Conservation (phyloP, 2,888 invertebrate genomes). For the Philonicus albiceps region DNA sequence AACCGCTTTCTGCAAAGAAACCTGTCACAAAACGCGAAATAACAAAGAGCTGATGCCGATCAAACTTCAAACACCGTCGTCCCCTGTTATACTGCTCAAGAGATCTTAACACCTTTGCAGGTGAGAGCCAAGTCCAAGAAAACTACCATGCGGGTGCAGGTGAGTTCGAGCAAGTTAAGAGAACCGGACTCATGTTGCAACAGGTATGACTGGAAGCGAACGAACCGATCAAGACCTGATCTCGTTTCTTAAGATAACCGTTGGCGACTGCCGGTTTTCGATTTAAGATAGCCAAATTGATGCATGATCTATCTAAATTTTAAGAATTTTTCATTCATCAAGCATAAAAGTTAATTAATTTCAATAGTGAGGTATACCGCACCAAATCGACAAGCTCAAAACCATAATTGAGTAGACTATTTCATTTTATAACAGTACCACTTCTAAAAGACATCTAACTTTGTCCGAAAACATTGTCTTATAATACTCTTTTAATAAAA, state of each 20-base stretch:
- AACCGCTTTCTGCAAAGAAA: background rate
- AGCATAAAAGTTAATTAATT: too few relatives aligned
- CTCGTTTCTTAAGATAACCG: background rate
- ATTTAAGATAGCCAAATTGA: background rate
- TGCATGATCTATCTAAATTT: too few relatives aligned
- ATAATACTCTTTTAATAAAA: too few relatives aligned
- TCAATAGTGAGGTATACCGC: too few relatives aligned
- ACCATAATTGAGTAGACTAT: too few relatives aligned
- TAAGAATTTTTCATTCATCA: background rate
- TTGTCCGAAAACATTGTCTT: too few relatives aligned
- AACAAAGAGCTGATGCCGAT: background rate
- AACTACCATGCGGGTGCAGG: background rate
- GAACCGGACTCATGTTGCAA: background rate
- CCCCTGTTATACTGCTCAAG: background rate
- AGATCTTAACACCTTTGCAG: background rate
- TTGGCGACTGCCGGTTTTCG: background rate
- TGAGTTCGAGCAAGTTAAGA: background rate
- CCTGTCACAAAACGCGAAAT: background rate
- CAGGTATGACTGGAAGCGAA: background rate
- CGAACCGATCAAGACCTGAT: background rate
- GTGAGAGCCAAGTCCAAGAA: background rate
- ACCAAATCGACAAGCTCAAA: too few relatives aligned
- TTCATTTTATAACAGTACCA: too few relatives aligned
- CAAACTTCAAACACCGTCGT: background rate
- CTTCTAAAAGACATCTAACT: too few relatives aligned